Evolutionary conservation across 2,888 invertebrate species (phyloP).

Genomic region (Byasa hedistus): DNA sequence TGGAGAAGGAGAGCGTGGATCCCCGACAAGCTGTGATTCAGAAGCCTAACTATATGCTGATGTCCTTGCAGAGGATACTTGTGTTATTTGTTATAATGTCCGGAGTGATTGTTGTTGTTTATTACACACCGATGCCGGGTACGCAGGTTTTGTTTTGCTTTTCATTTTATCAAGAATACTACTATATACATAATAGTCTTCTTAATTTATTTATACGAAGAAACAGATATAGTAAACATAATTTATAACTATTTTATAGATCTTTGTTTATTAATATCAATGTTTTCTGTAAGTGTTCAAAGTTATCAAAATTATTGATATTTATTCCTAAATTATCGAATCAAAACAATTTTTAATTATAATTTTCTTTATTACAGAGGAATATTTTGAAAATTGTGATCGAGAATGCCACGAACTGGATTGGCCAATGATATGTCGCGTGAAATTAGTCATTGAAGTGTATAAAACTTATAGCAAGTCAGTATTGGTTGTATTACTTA

Average conservation of each 20-base stretch:
- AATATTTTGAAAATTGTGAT: conserved; percentile 86
- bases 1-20: conserved; percentile 53
- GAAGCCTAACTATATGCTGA: conserved; percentile 77
- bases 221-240: background rate
- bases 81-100: conserved; percentile 83
- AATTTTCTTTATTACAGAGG: conserved; percentile 80
- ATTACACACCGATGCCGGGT: conserved; percentile 87
- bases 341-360: background rate
- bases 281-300: background rate
- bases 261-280: background rate
- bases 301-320: too few relatives aligned
- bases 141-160: conserved; percentile 33
- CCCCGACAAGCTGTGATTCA: conserved; percentile 46
- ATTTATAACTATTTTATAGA: background rate
- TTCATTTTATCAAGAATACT: background rate
- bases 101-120: conserved; percentile 84
- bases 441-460: conserved; percentile 86
- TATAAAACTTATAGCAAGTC: conserved; percentile 86
- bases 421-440: conserved; percentile 89
- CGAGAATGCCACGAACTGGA: conserved; percentile 87
- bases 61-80: conserved; percentile 83
- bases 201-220: too few relatives aligned
- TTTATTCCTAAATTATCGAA: too few relatives aligned
- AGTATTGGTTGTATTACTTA: conserved; percentile 43
- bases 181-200: too few relatives aligned